Base-by-base conservation (phyloP, 2,113 vertebrate genomes). In the Oreochromis spilurus region DNA sequence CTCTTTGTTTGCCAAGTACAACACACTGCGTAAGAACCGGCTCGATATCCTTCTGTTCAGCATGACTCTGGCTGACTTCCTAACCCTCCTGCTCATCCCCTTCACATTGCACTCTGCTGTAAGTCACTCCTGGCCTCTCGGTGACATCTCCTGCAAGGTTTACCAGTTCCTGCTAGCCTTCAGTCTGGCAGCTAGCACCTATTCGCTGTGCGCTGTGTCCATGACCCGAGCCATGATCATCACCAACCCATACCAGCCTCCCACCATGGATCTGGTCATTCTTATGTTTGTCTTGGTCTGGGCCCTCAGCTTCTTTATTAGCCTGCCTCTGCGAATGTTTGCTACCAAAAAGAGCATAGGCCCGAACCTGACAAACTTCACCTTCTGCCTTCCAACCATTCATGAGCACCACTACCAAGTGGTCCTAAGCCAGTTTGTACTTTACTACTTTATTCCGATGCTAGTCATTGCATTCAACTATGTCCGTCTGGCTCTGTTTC, bases 91-190 rank as follows among this genome's bases (percentile, higher is more conserved):
- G 55, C 95, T 96, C 77, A 94, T 96, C 87, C 96, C 95, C 43
- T 95, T 97, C 86, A 96, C 95, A 80, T 50, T 97, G 40, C 92
- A 95, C 89, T 95, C 95, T 0, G 93, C 95, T 2, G 54, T 96
- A 62, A 96, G 88, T 53, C 81, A 95, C 83, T 92, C 95, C 36
- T 97, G 96, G 96, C 92, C 95, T 38, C 90, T 96, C 40, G 92
- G 94, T 6, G 81, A 96, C 85, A 91, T 67, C 3, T 95, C 93
- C 89, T 97, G 97, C 91, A 97, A 97, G 87, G 81, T 96, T 84
- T 97, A 97, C 89, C 96, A 97, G 94, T 96, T 97, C 90, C 84
- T 96, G 75, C 82, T 96, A 58, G 95, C 95, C 31, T 97, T 96
- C 83, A 95, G 95, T 57, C 87, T 96, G 86, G 96, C 95, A 1